Evolutionary conservation across 2,113 vertebrate species (phyloP), one percentile per base, ranked within the genome.

Genomic region (Geothlypis trichas): DNA sequence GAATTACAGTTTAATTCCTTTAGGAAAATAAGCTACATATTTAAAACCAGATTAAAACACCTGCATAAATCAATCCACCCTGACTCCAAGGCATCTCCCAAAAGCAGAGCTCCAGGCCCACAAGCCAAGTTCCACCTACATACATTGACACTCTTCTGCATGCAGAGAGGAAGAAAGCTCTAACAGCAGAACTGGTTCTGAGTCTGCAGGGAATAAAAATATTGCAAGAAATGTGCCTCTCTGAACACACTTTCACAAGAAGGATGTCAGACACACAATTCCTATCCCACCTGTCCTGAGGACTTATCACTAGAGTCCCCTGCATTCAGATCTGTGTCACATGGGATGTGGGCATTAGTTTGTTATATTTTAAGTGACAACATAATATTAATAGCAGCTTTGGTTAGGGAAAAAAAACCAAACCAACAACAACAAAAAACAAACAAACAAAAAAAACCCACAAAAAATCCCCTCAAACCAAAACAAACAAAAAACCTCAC

Each of bases 321-420:
- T 87, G 46, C 37, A 71, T 72, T 67, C 54, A 35, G 46, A 81
- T 78, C 46, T 54, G 28, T 27, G 22, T 86, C 63, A 41, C 3
- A 1, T 33, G 10, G 20, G 19, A 11, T n/a, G 9, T 0, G 0
- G 11, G 33, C 42, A 84, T 55, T 27, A 62, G n/a, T 51, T 35
- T 44, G 10, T 30, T 69, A 61, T 67, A 71, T 71, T 94, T 85
- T 62, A 77, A 91, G 73, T 8, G n/a, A 15, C 19, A 87, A 51
- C 4, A 31, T 71, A 57, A 80, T 14, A 39, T 42, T 63, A 83
- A 86, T 18, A 77, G 49, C 27, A 87, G n/a, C 6, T 83, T 85
- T 52, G 16, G 14, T 27, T 54, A 28, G 30, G 31, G 12, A 15
- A 62, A 55, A 24, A 42, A 37, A 10, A 19, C 5, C 7, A 28